These are phyloP conservation scores for Phylloscopus whistleri DNA, from an alignment of 2,113 vertebrate species.

Conservation along the genomic window DNA sequence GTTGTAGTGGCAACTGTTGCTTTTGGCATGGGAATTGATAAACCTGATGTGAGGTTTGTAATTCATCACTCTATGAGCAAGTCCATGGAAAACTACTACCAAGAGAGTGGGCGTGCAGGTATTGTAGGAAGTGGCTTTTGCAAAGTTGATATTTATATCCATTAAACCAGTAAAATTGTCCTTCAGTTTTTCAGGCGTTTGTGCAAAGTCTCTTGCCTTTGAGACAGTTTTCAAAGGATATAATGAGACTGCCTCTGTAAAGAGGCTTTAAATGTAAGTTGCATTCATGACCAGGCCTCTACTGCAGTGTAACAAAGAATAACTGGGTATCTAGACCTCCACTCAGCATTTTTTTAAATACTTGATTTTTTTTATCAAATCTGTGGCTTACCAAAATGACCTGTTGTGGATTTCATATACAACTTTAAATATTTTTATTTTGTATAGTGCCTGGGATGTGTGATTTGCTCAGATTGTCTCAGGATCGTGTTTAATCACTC, in stretches of 20 bases:
- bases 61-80: slow-evolving; percentile 98
- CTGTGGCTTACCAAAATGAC: neutral
- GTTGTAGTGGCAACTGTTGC: slow-evolving; percentile 97
- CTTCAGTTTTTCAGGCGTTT: neutral
- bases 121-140: neutral
- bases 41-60: slow-evolving; percentile 91
- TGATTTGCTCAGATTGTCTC: neutral
- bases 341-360: neutral
- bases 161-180: neutral
- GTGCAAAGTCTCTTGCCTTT: neutral
- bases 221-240: neutral
- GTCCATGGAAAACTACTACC: slow-evolving; percentile 98
- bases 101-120: slow-evolving; percentile 98
- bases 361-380: neutral
- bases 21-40: slow-evolving; percentile 99
- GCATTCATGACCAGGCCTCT: neutral
- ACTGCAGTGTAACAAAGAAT: neutral
- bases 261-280: neutral
- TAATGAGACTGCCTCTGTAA: neutral
- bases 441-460: neutral
- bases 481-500: neutral
- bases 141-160: neutral
- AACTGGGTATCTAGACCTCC: neutral
- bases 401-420: neutral
- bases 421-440: neutral